Conservation (phyloP, 2,888 invertebrate genomes). For the Unio delphinus region DNA sequence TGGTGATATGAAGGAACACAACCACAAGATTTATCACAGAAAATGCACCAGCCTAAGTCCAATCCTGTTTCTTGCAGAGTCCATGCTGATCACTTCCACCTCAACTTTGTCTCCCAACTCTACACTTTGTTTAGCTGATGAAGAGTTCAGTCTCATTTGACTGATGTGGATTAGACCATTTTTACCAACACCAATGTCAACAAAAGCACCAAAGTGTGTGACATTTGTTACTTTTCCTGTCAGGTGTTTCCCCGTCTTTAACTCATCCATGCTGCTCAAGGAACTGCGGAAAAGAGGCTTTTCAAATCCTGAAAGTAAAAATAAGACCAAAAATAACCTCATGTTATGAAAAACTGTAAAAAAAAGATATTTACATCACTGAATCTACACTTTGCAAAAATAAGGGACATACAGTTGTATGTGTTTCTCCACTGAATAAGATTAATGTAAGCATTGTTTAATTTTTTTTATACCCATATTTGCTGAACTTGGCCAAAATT, state of each 20-base stretch:
- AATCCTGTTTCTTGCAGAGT: slow-evolving; percentile 50
- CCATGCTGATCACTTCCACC: slow-evolving; percentile 51
- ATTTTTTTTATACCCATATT: too few relatives aligned
- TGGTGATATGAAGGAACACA: too few relatives aligned
- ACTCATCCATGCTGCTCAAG: slow-evolving; percentile 80
- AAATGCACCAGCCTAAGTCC: slow-evolving; percentile 41
- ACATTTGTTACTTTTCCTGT: slow-evolving; percentile 86
- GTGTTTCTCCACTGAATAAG: too few relatives aligned
- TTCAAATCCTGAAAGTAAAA: slow-evolving; percentile 71
- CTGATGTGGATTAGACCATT: slow-evolving; percentile 73
- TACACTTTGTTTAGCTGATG: slow-evolving; percentile 28
- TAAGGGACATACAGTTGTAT: too few relatives aligned
- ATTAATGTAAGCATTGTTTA: too few relatives aligned
- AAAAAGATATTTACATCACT: neutral
- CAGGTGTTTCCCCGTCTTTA: slow-evolving; percentile 70
- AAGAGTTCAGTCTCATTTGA: slow-evolving; percentile 40
- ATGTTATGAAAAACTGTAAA: neutral
- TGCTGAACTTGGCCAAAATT: too few relatives aligned
- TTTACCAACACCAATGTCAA: slow-evolving; percentile 77
- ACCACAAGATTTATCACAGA: slow-evolving; percentile 8
- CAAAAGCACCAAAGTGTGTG: slow-evolving; percentile 92
- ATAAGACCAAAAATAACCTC: slow-evolving; percentile 1
- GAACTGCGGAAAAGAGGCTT: slow-evolving; percentile 84
- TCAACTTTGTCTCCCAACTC: slow-evolving; percentile 63
- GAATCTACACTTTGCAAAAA: neutral